Percentiles rank a stretch among this genome's conserved stretches.
phyloP scores from a whole-genome alignment of 2,888 invertebrate species.

The Ptychoptera contaminata region DNA sequence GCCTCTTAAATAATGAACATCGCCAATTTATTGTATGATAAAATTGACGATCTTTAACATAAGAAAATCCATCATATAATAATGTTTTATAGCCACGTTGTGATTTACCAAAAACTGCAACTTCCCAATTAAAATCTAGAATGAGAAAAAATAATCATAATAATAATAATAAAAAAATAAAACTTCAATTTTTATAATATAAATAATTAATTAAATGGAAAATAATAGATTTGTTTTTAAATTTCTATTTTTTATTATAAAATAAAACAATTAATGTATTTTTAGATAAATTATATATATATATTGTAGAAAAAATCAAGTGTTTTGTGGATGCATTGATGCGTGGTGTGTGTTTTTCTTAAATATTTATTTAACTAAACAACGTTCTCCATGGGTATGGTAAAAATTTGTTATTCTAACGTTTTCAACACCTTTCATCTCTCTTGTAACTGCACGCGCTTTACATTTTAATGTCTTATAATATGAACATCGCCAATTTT shows the following conservation, averaged over 20 bases:
- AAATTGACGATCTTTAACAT: constrained; percentile 11
- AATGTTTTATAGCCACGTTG: constrained; percentile 12
- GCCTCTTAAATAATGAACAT: constrained; percentile 9
- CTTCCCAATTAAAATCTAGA: constrained; percentile 7
- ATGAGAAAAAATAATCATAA: not conserved
- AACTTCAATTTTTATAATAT: too few relatives aligned
- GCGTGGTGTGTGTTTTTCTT: too few relatives aligned
- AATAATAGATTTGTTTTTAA: too few relatives aligned
- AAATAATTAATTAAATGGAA: too few relatives aligned
- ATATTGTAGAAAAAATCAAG: too few relatives aligned
- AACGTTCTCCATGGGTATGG: constrained; percentile 11
- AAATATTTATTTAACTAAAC: too few relatives aligned
- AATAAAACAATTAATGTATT: too few relatives aligned
- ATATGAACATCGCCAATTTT: constrained; percentile 12
- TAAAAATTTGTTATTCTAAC: constrained; percentile 9
- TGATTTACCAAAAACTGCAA: constrained; percentile 10
- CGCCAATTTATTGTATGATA: constrained; percentile 11
- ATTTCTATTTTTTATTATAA: too few relatives aligned
- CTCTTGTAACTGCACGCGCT: constrained; percentile 10
- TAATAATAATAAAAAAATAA: too few relatives aligned
- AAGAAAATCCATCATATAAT: constrained; percentile 8
- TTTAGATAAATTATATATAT: too few relatives aligned
- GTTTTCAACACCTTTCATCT: constrained; percentile 8
- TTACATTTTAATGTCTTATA: constrained; percentile 10
- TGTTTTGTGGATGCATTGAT: too few relatives aligned